phyloP scores from a whole-genome alignment of 2,888 invertebrate genomes.

The Blastobasis adustella region DNA sequence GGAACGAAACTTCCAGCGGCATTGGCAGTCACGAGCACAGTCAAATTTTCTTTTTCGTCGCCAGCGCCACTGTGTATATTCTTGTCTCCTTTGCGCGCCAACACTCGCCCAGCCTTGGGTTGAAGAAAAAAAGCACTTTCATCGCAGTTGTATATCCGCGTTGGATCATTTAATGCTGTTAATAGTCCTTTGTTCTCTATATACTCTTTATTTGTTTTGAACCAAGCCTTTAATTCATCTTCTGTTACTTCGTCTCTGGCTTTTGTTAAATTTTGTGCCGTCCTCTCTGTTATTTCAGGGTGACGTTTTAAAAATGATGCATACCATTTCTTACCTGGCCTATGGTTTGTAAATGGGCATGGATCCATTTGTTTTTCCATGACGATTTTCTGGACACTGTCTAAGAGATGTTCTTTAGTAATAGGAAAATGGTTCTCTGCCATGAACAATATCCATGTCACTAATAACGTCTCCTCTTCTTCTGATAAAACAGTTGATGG shows the following conservation, averaged over 20 bases:
- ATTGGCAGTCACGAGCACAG: constrained; percentile 16
- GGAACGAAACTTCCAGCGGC: constrained; percentile 18
- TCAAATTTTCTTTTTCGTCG: constrained; percentile 23
- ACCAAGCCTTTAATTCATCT: constrained; percentile 10
- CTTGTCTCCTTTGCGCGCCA: constrained; percentile 11
- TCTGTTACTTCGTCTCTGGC: constrained; percentile 12
- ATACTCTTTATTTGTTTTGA: constrained; percentile 8
- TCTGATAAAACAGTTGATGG: constrained; percentile 6
- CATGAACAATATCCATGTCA: constrained; percentile 21
- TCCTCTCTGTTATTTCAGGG: constrained; percentile 7
- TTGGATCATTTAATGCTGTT: constrained; percentile 8
- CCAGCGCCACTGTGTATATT: constrained; percentile 10
- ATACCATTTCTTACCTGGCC: constrained; percentile 35
- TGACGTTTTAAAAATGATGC: constrained; percentile 22
- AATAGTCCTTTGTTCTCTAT: constrained; percentile 5
- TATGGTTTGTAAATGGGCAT: constrained; percentile 22
- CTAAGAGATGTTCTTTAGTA: constrained; percentile 25
- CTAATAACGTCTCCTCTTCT: constrained; percentile 12
- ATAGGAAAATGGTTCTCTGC: constrained; percentile 28
- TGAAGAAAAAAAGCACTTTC: constrained; percentile 27
- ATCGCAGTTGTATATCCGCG: constrained; percentile 12
- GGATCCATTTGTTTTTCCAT: constrained; percentile 2
- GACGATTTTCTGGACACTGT: constrained; percentile 21
- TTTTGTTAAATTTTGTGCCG: constrained; percentile 10
- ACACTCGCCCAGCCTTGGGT: constrained; percentile 31